phyloP scores from a whole-genome alignment of 2,888 invertebrate species.

The Apamea anceps region DNA sequence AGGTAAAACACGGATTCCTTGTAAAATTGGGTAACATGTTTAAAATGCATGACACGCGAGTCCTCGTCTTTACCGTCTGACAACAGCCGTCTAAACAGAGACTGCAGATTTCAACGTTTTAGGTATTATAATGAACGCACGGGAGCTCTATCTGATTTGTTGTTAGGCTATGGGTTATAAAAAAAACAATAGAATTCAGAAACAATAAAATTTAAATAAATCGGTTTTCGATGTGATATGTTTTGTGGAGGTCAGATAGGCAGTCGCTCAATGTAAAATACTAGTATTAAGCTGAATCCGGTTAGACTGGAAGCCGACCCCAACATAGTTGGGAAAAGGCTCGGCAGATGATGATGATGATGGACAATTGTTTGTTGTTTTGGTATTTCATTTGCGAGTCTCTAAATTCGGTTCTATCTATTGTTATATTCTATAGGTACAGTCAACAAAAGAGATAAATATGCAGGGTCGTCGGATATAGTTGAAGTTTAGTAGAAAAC shows the following conservation, averaged over 20 bases:
- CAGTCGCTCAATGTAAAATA: too few species aligned
- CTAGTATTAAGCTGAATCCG: too few species aligned
- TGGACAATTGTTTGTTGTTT: background rate
- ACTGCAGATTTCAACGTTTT: constrained; percentile 34
- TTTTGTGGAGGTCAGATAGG: too few species aligned
- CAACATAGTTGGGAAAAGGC: too few species aligned
- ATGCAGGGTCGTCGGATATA: too few species aligned
- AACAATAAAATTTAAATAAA: too few species aligned
- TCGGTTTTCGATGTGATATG: background rate
- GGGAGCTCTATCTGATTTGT: background rate
- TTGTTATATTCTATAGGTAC: too few species aligned
- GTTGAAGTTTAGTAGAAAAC: too few species aligned
- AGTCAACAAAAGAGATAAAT: too few species aligned
- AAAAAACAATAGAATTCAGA: background rate
- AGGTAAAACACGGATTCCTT: constrained; percentile 49
- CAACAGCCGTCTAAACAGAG: constrained; percentile 41
- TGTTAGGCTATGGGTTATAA: background rate
- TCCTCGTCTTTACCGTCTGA: constrained; percentile 56
- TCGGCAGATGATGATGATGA: too few species aligned
- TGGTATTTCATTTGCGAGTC: background rate
- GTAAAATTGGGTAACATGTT: constrained; percentile 68
- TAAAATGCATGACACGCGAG: constrained; percentile 67
- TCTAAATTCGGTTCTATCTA: background rate
- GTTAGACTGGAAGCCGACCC: too few species aligned
- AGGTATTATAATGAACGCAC: constrained; percentile 10